phyloP scores from a whole-genome alignment of 2,888 invertebrate genomes.

The Caradrina kadenii region DNA sequence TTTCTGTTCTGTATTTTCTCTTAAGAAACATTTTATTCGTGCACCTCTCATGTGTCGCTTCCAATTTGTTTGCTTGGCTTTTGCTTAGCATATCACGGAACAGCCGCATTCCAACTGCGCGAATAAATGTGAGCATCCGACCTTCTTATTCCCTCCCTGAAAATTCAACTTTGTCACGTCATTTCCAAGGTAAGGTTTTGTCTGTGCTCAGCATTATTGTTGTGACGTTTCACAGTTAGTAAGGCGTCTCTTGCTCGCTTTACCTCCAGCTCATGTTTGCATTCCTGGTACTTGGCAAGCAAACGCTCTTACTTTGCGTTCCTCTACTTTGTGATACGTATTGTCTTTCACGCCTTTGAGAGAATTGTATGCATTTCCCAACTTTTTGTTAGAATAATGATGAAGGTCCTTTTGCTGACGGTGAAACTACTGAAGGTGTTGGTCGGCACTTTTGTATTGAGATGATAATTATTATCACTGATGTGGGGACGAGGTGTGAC shows the following conservation, averaged over 20 bases:
- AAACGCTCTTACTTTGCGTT: conserved; percentile 85
- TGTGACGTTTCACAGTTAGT: conserved; percentile 58
- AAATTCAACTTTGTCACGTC: conserved; percentile 35
- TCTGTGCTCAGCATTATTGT: conserved; percentile 19
- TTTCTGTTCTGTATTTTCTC: conserved; percentile 64
- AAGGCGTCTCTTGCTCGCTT: conserved; percentile 74
- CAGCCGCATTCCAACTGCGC: conserved; percentile 82
- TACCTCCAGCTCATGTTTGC: conserved; percentile 83
- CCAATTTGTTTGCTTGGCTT: conserved; percentile 88
- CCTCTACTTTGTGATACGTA: conserved; percentile 83
- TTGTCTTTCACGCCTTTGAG: conserved; percentile 84
- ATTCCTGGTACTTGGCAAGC: conserved; percentile 84
- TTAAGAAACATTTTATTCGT: conserved; percentile 73
- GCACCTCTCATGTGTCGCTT: conserved; percentile 74
- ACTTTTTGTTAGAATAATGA: conserved; percentile 72
- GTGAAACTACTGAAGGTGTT: conserved; percentile 8
- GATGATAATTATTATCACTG: conserved; percentile 7
- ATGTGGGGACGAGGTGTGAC: background rate
- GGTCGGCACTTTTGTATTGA: conserved; percentile 24
- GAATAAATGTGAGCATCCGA: conserved; percentile 83
- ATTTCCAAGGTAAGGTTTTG: conserved; percentile 51
- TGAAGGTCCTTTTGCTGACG: conserved; percentile 43
- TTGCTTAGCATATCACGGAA: conserved; percentile 87
- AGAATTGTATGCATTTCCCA: conserved; percentile 79
- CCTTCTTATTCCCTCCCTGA: conserved; percentile 66